Evolutionary conservation across 2,797 vertebrate genomes (phyloP).

Genomic region (Menidia menidia): DNA sequence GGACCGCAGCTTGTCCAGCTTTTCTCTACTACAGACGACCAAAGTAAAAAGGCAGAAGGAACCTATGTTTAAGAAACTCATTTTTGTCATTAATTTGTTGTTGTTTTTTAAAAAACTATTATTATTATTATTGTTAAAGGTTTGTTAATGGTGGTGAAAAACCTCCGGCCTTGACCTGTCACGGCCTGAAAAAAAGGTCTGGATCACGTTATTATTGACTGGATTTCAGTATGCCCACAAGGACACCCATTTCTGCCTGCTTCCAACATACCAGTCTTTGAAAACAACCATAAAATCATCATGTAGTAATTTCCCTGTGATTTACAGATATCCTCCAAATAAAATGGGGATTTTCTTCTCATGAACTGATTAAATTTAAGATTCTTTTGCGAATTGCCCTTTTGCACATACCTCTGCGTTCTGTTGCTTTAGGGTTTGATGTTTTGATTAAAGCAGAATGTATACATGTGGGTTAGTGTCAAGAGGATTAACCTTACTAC

Average conservation of each 20-base stretch:
- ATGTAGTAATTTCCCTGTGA: slow-evolving; percentile 41
- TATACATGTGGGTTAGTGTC: slow-evolving; percentile 7
- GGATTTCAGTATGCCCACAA: slow-evolving; percentile 40
- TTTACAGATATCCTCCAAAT: slow-evolving; percentile 71
- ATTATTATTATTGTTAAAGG: too few relatives aligned
- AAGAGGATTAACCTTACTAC: slow-evolving; percentile 17
- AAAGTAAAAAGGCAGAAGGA: too few relatives aligned
- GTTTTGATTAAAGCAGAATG: slow-evolving; percentile 51
- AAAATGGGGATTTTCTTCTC: slow-evolving; percentile 73
- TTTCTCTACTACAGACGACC: background rate
- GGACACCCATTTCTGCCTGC: slow-evolving; percentile 21
- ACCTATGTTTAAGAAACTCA: too few relatives aligned
- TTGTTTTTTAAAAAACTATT: too few relatives aligned
- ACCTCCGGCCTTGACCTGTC: slow-evolving; percentile 5
- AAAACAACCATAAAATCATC: slow-evolving; percentile 19
- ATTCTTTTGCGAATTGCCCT: slow-evolving; percentile 21
- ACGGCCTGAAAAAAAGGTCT: slow-evolving; percentile 29
- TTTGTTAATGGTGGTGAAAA: background rate
- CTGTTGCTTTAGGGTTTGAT: slow-evolving; percentile 37
- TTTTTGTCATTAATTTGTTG: too few relatives aligned
- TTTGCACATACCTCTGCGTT: slow-evolving; percentile 26
- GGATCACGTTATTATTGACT: slow-evolving; percentile 50
- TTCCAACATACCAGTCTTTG: slow-evolving; percentile 18
- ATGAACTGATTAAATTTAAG: slow-evolving; percentile 45
- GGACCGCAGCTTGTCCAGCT: background rate